Evolutionary conservation across 1,140 invertebrate species (phyloP).

Genomic region (Ruditapes philippinarum): DNA sequence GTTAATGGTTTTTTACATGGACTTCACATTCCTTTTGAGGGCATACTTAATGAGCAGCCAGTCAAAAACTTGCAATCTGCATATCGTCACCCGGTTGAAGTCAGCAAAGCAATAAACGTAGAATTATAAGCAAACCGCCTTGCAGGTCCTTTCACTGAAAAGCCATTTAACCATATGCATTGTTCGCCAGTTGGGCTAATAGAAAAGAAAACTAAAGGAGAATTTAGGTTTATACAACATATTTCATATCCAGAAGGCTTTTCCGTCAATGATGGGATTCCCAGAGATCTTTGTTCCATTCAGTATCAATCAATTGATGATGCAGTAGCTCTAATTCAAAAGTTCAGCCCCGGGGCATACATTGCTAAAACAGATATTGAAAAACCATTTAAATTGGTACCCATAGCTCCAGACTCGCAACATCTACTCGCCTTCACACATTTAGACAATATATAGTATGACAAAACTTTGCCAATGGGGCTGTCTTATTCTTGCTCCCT

Average conservation of each 20-base stretch:
- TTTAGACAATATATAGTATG: not conserved
- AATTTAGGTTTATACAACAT: constrained; percentile 65
- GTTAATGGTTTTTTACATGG: not conserved
- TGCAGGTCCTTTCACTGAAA: constrained; percentile 13
- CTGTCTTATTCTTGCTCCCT: not conserved
- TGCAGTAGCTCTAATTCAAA: not conserved
- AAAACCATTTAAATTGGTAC: constrained; percentile 15
- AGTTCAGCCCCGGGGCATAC: not conserved
- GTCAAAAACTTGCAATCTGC: not conserved
- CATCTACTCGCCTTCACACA: not conserved
- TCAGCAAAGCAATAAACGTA: not conserved
- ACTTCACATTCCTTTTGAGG: not conserved
- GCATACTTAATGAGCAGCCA: not conserved
- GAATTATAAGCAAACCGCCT: not conserved
- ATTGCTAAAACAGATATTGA: constrained; percentile 56
- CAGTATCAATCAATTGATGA: constrained; percentile 21
- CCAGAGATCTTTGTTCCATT: not conserved
- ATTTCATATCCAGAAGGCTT: constrained; percentile 48
- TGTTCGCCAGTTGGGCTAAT: constrained; percentile 53
- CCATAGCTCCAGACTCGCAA: not conserved
- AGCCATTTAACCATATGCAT: constrained; percentile 8
- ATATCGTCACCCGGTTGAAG: not conserved
- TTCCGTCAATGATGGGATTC: constrained; percentile 44
- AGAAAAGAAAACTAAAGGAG: constrained; percentile 32
- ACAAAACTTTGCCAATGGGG: constrained; percentile 36